These are phyloP conservation scores for Prunella himalayana DNA, from an alignment of 2,113 vertebrate genomes.

Conservation along the genomic window DNA sequence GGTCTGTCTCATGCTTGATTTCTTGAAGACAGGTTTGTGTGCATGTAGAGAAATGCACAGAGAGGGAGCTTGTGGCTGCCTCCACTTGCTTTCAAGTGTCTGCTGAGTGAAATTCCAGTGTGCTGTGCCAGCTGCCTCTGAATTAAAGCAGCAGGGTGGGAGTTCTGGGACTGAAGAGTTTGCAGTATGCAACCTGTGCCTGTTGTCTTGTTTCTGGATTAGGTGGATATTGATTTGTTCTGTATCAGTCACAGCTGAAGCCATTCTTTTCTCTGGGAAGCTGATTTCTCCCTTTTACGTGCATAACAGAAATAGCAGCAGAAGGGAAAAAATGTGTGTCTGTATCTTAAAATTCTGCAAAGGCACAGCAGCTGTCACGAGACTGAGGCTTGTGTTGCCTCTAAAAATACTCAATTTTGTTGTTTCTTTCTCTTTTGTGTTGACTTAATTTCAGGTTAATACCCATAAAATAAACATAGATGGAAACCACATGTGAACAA, in stretches of 20 bases:
- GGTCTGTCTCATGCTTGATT: not conserved
- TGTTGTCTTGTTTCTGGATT: not conserved
- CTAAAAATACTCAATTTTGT: not conserved
- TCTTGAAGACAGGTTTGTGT: not conserved
- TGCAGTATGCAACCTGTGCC: not conserved
- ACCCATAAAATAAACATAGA: not conserved
- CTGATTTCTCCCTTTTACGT: not conserved
- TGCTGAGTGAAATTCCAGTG: not conserved
- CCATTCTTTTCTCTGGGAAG: not conserved
- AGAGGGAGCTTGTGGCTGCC: not conserved
- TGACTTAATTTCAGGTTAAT: constrained; percentile 9
- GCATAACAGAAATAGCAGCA: not conserved
- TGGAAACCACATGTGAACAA: not conserved
- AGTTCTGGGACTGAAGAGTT: not conserved
- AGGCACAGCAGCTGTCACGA: not conserved
- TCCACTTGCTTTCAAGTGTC: not conserved
- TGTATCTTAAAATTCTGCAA: not conserved
- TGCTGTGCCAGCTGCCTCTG: not conserved
- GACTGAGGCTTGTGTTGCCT: not conserved
- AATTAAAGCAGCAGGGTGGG: not conserved
- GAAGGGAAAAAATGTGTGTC: not conserved
- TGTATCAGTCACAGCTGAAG: not conserved
- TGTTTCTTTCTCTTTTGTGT: not conserved
- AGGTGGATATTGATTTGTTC: not conserved
- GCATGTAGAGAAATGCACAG: not conserved